Conservation (phyloP, 2,113 vertebrate species). For the Malurus cyaneus region DNA sequence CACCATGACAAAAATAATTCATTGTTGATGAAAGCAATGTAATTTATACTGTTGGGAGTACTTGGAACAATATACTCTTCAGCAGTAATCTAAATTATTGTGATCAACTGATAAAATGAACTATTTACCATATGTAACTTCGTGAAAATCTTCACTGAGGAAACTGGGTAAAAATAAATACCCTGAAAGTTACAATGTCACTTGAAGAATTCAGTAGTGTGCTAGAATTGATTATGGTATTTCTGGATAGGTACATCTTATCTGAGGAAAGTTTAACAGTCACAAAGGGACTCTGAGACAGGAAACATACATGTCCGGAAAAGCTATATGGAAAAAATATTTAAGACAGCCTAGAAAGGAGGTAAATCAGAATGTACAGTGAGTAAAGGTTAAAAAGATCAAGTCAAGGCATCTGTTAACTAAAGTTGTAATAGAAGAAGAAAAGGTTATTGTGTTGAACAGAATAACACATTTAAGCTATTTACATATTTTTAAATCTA, state of each 20-base stretch:
- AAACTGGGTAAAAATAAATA: constrained; percentile 3
- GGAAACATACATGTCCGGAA: constrained; percentile 27
- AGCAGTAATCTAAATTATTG: background rate
- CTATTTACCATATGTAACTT: background rate
- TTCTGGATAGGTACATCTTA: background rate
- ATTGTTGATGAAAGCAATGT: background rate
- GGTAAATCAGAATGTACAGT: constrained; percentile 29
- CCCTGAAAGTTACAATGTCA: background rate
- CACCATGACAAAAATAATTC: background rate
- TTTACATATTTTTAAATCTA: background rate
- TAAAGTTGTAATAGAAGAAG: background rate
- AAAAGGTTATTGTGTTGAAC: background rate
- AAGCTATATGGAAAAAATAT: constrained; percentile 34
- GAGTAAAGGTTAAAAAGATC: background rate
- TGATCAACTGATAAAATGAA: background rate
- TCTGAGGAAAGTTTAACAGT: constrained; percentile 21
- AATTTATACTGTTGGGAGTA: background rate
- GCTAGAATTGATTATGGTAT: background rate
- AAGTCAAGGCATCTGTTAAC: background rate
- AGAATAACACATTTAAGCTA: background rate
- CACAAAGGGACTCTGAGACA: constrained; percentile 6
- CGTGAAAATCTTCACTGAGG: background rate
- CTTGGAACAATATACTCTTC: background rate
- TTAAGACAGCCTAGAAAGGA: constrained; percentile 17
- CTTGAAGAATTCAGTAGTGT: background rate